Percentiles rank a stretch among this genome's conserved stretches.
Evolutionary conservation across 2,888 invertebrate species (phyloP).

Genomic region (Diadegma fenestrale): DNA sequence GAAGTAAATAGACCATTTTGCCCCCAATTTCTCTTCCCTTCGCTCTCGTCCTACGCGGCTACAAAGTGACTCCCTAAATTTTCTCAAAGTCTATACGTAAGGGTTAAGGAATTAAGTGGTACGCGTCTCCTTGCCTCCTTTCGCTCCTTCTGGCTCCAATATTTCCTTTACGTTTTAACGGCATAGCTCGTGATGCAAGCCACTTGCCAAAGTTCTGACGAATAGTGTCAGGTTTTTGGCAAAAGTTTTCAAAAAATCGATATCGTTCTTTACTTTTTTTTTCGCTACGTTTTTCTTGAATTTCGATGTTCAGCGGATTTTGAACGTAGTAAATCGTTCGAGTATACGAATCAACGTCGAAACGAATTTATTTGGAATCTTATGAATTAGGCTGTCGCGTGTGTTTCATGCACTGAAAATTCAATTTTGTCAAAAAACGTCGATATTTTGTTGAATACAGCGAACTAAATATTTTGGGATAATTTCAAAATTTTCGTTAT

Average conservation of each 20-base stretch:
- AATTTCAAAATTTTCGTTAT: too few species aligned
- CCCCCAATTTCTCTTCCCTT: constrained; percentile 37
- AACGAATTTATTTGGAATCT: background rate
- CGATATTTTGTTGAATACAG: too few species aligned
- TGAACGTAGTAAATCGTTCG: background rate
- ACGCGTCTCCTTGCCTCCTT: constrained; percentile 62
- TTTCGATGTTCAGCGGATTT: too few species aligned
- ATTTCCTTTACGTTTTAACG: constrained; percentile 49
- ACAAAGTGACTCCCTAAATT: constrained; percentile 79
- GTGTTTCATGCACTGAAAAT: too few species aligned
- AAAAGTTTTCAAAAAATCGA: constrained; percentile 4
- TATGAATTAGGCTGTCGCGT: background rate
- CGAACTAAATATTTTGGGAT: too few species aligned
- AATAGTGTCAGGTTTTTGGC: constrained; percentile 39
- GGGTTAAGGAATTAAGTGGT: constrained; percentile 83
- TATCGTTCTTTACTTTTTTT: too few species aligned
- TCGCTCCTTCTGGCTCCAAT: constrained; percentile 36
- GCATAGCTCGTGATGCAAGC: background rate
- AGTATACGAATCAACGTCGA: background rate
- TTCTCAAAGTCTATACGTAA: constrained; percentile 80
- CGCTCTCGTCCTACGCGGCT: constrained; percentile 37
- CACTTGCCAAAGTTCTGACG: constrained; percentile 61
- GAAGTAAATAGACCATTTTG: constrained; percentile 39
- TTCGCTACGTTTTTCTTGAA: too few species aligned
- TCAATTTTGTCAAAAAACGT: too few species aligned